These are phyloP conservation scores for Sebastes taczanowskii DNA, from an alignment of 2,797 vertebrate species.

Conservation along the genomic window DNA sequence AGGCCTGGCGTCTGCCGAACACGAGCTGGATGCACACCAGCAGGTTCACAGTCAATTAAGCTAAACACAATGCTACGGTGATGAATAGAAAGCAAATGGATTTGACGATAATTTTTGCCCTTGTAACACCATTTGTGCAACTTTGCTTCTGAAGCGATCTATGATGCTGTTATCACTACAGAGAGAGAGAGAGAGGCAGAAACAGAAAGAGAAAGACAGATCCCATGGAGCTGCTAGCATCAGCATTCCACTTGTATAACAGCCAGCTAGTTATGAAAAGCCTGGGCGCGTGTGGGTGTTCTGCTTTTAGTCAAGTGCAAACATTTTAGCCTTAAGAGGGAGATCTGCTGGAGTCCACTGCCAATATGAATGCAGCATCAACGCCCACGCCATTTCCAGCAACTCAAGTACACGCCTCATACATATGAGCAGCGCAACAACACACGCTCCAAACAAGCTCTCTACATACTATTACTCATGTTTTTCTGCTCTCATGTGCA, in stretches of 20 bases:
- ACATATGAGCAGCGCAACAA: slow-evolving; percentile 23
- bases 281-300: slow-evolving; percentile 72
- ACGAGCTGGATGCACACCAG: slow-evolving; percentile 73
- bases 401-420: slow-evolving; percentile 43
- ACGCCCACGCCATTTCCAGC: slow-evolving; percentile 67
- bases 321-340: slow-evolving; percentile 85
- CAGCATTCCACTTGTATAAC: slow-evolving; percentile 79
- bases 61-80: slow-evolving; percentile 73
- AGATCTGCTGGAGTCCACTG: slow-evolving; percentile 71
- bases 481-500: slow-evolving; percentile 7
- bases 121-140: slow-evolving; percentile 68
- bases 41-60: slow-evolving; percentile 81
- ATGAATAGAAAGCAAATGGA: slow-evolving; percentile 74
- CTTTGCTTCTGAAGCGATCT: slow-evolving; percentile 59
- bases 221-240: slow-evolving; percentile 54
- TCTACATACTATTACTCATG: slow-evolving; percentile 22
- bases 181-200: slow-evolving; percentile 26
- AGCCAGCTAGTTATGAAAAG: slow-evolving; percentile 73
- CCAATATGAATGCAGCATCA: slow-evolving; percentile 73
- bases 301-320: slow-evolving; percentile 85
- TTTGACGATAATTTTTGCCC: slow-evolving; percentile 74
- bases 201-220: slow-evolving; percentile 33
- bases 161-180: slow-evolving; percentile 32
- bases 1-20: slow-evolving; percentile 68
- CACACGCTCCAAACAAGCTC: slow-evolving; percentile 15